Evolutionary conservation across 2,888 invertebrate genomes (phyloP), one percentile per base, ranked within the genome.

Genomic region (Rhagophthalmus giganteus): DNA sequence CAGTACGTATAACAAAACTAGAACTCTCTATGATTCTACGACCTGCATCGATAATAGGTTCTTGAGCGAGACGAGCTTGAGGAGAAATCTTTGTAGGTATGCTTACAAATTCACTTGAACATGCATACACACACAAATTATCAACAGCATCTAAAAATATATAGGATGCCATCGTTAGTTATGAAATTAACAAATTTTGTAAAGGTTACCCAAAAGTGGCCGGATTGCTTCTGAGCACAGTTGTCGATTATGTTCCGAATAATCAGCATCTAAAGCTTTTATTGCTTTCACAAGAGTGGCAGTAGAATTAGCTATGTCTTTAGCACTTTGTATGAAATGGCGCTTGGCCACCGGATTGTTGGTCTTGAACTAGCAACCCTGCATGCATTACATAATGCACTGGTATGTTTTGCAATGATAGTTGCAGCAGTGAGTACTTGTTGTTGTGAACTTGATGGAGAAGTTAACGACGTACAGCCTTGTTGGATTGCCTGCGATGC

Each of bases 311-410:
- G 98, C 98, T 1, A 99, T 94, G 67, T 97, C 95, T 73, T 96
- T 95, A 42, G 98, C 98, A 58, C 94, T 90, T 71, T 97, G 94
- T 42, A 99, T 96, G 74, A 99, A 97, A 74, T 96, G 96, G 20
- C 95, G 78, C 77, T 97, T 97, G 45, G 94, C 94, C 2, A 90
- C 89, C 0, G 95, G 91, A 74, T 93, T 93, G 48, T 81, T 83
- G 1, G 94, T 94, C 90, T 90, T 57, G 90, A 89, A 16, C 95
- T 95, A 0, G 98, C 97, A 40, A 87, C 83, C 16, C 97, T 84
- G 70, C 98, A 98, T 26, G 95, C 90, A 71, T 95, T 96, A 75
- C 98, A 98, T 38, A 99, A 79, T 4, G 94, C 87, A 57, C 93
- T 92, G 0, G 98, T 97, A 76, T 98, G 94, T 72, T 94, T 95